Conservation (phyloP, 2,113 vertebrate genomes). For the Semnornis frantzii region DNA sequence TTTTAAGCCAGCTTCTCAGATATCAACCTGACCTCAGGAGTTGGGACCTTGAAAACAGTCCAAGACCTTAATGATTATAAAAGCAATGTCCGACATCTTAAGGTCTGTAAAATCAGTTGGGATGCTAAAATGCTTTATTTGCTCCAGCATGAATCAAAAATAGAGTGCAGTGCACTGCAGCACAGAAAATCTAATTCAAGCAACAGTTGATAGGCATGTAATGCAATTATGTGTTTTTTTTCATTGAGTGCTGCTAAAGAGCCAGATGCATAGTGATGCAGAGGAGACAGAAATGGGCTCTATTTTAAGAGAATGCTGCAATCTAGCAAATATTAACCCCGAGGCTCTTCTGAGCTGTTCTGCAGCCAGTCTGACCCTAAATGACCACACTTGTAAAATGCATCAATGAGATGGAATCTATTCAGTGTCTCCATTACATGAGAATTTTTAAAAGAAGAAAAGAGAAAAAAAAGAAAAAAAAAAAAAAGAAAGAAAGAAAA, state of each 20-base stretch:
- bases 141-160: conserved; percentile 35
- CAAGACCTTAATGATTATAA: neutral
- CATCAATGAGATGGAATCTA: neutral
- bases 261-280: conserved; percentile 41
- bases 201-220: conserved; percentile 52
- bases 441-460: neutral
- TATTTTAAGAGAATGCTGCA: conserved; percentile 1
- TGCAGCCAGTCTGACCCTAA: neutral
- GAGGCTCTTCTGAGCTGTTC: neutral
- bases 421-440: neutral
- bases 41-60: neutral
- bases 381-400: neutral
- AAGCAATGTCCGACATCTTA: neutral
- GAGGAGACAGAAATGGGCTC: conserved; percentile 14
- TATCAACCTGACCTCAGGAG: neutral
- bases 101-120: conserved; percentile 6
- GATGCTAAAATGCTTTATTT: conserved; percentile 25
- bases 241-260: conserved; percentile 35
- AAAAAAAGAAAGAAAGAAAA: conserved; percentile 16
- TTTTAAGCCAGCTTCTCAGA: neutral
- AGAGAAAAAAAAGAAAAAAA: neutral
- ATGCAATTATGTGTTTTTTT: conserved; percentile 39
- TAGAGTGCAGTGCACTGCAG: conserved; percentile 18
- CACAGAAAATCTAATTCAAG: conserved; percentile 58
- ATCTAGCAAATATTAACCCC: neutral